Evolutionary conservation across 1,140 invertebrate species (phyloP).

Genomic region (Contarinia nasturtii): DNA sequence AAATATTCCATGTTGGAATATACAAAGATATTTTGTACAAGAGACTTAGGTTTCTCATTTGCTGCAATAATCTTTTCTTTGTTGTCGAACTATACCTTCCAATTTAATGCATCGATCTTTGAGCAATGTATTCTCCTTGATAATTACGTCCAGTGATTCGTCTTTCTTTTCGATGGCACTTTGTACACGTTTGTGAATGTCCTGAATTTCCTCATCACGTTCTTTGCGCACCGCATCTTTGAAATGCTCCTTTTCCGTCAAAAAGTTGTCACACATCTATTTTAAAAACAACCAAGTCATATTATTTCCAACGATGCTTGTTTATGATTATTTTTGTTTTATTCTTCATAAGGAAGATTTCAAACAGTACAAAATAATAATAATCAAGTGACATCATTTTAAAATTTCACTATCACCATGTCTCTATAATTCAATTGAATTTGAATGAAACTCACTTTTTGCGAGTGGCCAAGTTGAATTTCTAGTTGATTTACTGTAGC

Average conservation of each 20-base stretch:
- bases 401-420: too few relatives aligned
- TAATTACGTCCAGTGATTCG: slow-evolving; percentile 45
- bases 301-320: too few relatives aligned
- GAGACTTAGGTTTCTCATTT: slow-evolving; percentile 20
- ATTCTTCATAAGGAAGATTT: too few relatives aligned
- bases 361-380: too few relatives aligned
- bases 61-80: slow-evolving; percentile 45
- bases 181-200: slow-evolving; percentile 39
- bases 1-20: too few relatives aligned
- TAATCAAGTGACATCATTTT: too few relatives aligned
- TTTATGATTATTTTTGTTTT: slow-evolving; percentile 4
- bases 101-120: slow-evolving; percentile 50
- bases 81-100: slow-evolving; percentile 53
- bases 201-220: slow-evolving; percentile 26
- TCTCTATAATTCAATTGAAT: too few relatives aligned
- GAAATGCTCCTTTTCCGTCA: slow-evolving; percentile 26
- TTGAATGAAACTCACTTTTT: slow-evolving; percentile 23
- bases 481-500: slow-evolving; percentile 27
- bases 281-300: too few relatives aligned
- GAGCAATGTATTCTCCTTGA: slow-evolving; percentile 41
- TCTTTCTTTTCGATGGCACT: slow-evolving; percentile 58
- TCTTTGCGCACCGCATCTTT: slow-evolving; percentile 26
- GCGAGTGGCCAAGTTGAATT: slow-evolving; percentile 29
- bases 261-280: slow-evolving; percentile 27
- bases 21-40: too few relatives aligned